Conservation (phyloP, 2,888 invertebrate species). For the Drosophila lutescens region DNA sequence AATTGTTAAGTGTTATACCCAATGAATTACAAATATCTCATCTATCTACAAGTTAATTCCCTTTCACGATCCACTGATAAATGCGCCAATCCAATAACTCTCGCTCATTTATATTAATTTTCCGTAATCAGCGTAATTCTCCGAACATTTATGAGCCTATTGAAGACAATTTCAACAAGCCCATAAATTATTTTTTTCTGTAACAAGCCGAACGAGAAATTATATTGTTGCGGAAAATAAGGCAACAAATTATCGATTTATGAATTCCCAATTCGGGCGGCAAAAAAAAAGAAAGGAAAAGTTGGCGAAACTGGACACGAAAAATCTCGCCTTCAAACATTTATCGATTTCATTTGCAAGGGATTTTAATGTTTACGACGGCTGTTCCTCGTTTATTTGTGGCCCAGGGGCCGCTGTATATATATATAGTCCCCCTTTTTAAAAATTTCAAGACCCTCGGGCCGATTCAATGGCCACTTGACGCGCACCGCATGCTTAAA, state of each 20-base stretch:
- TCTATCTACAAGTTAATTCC: not conserved
- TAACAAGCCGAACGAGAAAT: constrained; percentile 1
- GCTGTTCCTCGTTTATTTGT: constrained; percentile 18
- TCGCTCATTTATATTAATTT: not conserved
- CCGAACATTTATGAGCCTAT: constrained; percentile 3
- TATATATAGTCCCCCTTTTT: not conserved
- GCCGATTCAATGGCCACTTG: constrained; percentile 50
- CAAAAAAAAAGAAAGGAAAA: constrained; percentile 3
- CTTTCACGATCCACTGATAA: not conserved
- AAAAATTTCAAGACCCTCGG: constrained; percentile 1
- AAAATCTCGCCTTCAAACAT: constrained; percentile 35
- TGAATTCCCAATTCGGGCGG: constrained; percentile 12
- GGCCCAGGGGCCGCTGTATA: not conserved
- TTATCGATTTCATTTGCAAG: constrained; percentile 53
- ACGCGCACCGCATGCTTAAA: constrained; percentile 56
- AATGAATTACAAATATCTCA: not conserved
- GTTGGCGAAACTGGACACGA: not conserved
- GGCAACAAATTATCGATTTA: constrained; percentile 28
- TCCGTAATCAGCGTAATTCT: not conserved
- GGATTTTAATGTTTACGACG: constrained; percentile 51
- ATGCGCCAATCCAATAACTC: not conserved
- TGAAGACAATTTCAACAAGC: not conserved
- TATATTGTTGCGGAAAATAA: constrained; percentile 19
- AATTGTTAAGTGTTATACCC: too few relatives aligned
- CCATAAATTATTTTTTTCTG: constrained; percentile 7